Base-by-base conservation (phyloP, 92 coral and sea anemone species). In the Porites evermanni region DNA sequence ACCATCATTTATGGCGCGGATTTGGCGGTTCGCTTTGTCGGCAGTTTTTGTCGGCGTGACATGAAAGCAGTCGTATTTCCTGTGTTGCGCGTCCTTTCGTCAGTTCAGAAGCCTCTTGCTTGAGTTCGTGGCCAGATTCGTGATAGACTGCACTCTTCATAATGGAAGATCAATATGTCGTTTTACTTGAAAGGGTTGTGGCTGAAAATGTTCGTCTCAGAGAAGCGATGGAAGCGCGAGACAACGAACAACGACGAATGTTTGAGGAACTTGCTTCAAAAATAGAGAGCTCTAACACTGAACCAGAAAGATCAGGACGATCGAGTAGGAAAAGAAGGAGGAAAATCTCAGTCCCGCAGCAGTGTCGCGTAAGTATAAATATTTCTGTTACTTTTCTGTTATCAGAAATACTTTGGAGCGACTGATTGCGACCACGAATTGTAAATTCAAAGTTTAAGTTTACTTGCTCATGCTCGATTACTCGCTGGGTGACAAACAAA, bases 151-250 rank as follows among this genome's bases (percentile, higher is more conserved):
- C 18, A 66, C 66, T 51, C 74, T 0, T n/a, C 44, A 86, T 53
- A 44, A 65, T 78, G 75, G 70, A 72, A 47, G 90, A 87, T 79
- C 79, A 72, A 14, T 72, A 87, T 23, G 90, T 79, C 0, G 85
- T 58, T 72, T 21, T 87, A 1, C 72, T 87, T 18, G 90, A 79
- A 75, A 79, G 58, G 72, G 72, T 79, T 26, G 72, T 72, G 21
- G 64, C 64, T 19, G 90, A 87, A 87, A 87, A 79, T 67, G 70
- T 64, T 7, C 67, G 24, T 16, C 58, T 84, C 16, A 47, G 89
- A 66, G 77, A 77, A 26, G 79, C 66, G 6, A 8, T 87, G 1
- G 79, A 79, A 72, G 73, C 24, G n/a, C 70, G 73, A 11, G 86
- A 87, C 65, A 64, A 12, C 51, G 65, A 61, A 47, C 76, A 87